These are phyloP conservation scores for Dione juno DNA, from an alignment of 2,888 invertebrate species.

Conservation along the genomic window DNA sequence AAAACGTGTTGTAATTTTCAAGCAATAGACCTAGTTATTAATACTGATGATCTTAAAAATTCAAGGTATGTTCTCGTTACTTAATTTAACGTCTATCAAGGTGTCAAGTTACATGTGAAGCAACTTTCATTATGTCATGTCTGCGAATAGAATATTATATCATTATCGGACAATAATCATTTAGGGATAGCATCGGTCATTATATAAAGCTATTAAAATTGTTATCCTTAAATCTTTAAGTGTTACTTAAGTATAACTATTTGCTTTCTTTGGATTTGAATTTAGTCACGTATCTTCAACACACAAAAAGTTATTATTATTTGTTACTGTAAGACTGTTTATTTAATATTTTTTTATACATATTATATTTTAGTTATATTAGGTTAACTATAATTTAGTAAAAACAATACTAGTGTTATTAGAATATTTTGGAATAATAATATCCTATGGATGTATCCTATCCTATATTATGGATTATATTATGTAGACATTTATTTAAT, in stretches of 20 bases:
- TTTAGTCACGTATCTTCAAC: neutral
- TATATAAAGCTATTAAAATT: neutral
- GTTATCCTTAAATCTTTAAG: neutral
- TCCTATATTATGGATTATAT: no score
- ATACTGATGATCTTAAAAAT: neutral
- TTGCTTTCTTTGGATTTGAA: neutral
- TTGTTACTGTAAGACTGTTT: neutral
- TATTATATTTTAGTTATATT: neutral
- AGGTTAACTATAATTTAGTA: neutral
- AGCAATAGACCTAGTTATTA: neutral
- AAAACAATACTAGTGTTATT: neutral
- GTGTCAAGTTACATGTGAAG: conserved; percentile 76
- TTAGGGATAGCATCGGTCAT: conserved; percentile 29
- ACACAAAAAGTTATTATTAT: neutral
- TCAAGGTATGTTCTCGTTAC: conserved; percentile 24
- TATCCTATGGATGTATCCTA: no score
- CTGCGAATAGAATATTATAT: conserved; percentile 68
- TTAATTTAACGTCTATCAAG: conserved; percentile 39
- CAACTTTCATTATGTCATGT: conserved; percentile 81
- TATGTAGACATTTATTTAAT: no score
- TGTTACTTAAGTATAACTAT: neutral
- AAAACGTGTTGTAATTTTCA: conserved; percentile 2
- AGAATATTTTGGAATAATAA: neutral
- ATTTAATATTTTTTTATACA: neutral
- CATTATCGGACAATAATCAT: conserved; percentile 27